Evolutionary conservation across 1,140 invertebrate genomes (phyloP), one percentile per base, ranked within the genome.

Genomic region (Galendromus occidentalis): DNA sequence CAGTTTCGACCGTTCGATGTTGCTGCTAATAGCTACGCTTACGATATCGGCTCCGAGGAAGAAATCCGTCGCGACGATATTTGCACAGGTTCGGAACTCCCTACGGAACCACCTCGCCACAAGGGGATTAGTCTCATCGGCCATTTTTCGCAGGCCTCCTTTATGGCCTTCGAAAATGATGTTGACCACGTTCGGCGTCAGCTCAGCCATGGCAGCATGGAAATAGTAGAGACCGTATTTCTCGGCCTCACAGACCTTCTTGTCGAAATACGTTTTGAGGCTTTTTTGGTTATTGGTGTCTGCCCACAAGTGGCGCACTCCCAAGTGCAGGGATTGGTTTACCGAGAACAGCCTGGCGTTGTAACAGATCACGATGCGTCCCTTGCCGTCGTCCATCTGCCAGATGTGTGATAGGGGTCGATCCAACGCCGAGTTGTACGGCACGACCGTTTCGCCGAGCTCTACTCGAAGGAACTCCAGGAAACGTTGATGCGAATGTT

Each of bases 131-230:
- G 85, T 80, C 0, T 74, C 75, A 69, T 87, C 80, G 0, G 86
- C 85, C 72, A 86, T 79, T 22, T 81, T 79, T 20, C 86, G 75
- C 18, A 88, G 72, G 7, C 84, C 85, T 7, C 82, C 79, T 6
- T 39, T 44, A 65, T 72, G 72, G 28, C 67, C 69, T 17, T 69
- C 69, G 17, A 69, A 81, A 39, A 78, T 75, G 67, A 83, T 77
- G 51, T 86, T 79, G 7, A 87, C 74, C 42, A 87, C 77, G 66
- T 86, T 85, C 1, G 86, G 85, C 0, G 87, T 88, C 29, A 86
- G 78, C 74, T 88, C 85, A 0, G 85, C 85, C 86, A 88, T 88
- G 1, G 84, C 81, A 0, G 86, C 84, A 81, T 84, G 85, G 28
- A 85, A 71, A 0, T 81, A 55, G 76, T 71, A 39, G 69, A 72